Evolutionary conservation across 2,113 vertebrate species (phyloP), one percentile per base, ranked within the genome.

Genomic region (Cercopithecus mona): DNA sequence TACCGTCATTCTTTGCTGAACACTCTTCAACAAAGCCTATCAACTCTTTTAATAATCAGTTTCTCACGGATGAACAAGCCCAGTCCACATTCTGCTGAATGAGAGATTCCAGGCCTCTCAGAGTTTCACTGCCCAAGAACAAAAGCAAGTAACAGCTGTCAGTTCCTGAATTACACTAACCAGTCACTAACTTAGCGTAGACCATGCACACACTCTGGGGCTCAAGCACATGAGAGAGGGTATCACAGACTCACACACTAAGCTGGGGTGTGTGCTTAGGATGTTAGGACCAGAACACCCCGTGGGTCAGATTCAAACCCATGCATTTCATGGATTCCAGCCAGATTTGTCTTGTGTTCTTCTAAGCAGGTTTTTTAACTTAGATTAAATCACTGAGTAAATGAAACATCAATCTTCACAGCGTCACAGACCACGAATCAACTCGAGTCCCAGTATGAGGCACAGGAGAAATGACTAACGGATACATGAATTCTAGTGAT

Each of bases 271-370:
- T 66, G 18, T 32, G 48, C 55, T 38, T 11, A 4, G 52, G 32
- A 43, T 66, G 13, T 17, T 0, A 4, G 57, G 55, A 35, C 25
- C 48, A 13, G 64, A 18, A 43, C 32, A 0, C 3, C 5, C 2
- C 81, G 0, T 0, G 18, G 43, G 10, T 4, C 5, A 2, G 7
- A 4, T 61, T 68, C 52, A 38, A 35, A 78, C 17, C 25, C n/a
- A 1, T 0, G 0, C 1, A 3, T 32, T 45, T 30, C 73, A 35
- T 0, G 11, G 27, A 22, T 3, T 88, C 50, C 7, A 9, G 1
- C 27, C 88, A 25, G 52, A 10, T 14, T 20, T 45, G 48, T 12
- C 48, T 22, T 6, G 17, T 32, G 40, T n/a, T 76, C 76, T 55
- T 61, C 80, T 61, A 57, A 76, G 80, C n/a, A 25, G 25, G 32